A percentile compares a stretch with the other conserved stretches of the same genome.
These are phyloP conservation scores for Probaryconus sp. DNA, from an alignment of 1,140 invertebrate genomes.

Conservation along the genomic window DNA sequence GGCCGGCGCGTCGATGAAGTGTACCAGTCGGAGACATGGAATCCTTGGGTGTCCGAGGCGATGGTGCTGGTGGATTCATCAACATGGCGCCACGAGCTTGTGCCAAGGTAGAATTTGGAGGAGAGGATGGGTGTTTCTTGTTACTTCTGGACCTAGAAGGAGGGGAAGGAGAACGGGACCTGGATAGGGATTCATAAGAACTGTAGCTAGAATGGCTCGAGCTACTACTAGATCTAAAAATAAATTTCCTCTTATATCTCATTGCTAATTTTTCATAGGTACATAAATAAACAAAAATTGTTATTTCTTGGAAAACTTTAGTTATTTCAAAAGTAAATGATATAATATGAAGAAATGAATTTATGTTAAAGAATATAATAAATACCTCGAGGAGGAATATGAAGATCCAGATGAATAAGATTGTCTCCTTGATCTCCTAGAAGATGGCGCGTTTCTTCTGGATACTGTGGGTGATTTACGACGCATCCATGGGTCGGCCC, in stretches of 20 bases:
- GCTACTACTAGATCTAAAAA: constrained; percentile 79
- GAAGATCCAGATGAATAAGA: constrained; percentile 88
- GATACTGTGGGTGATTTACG: constrained; percentile 82
- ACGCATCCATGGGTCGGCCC: constrained; percentile 96
- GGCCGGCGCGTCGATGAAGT: constrained; percentile 73
- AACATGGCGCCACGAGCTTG: constrained; percentile 78
- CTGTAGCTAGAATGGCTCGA: constrained; percentile 79
- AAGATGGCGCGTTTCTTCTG: constrained; percentile 77
- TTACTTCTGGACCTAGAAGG: constrained; percentile 72
- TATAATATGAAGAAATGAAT: no score
- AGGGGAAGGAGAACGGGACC: constrained; percentile 79
- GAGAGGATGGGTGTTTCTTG: constrained; percentile 68
- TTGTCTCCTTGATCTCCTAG: constrained; percentile 78
- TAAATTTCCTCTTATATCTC: constrained; percentile 42
- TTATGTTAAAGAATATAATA: neutral
- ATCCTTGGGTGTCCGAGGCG: constrained; percentile 74
- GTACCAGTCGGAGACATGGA: constrained; percentile 73
- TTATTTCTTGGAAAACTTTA: no score
- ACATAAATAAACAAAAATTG: no score
- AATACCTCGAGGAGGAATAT: constrained; percentile 85
- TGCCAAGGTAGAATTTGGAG: constrained; percentile 64
- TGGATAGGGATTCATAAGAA: constrained; percentile 79
- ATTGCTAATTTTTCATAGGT: no score
- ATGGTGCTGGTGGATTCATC: constrained; percentile 85
- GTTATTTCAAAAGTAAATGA: no score